Conservation (phyloP, 2,113 vertebrate species). For the Zootoca vivipara region DNA sequence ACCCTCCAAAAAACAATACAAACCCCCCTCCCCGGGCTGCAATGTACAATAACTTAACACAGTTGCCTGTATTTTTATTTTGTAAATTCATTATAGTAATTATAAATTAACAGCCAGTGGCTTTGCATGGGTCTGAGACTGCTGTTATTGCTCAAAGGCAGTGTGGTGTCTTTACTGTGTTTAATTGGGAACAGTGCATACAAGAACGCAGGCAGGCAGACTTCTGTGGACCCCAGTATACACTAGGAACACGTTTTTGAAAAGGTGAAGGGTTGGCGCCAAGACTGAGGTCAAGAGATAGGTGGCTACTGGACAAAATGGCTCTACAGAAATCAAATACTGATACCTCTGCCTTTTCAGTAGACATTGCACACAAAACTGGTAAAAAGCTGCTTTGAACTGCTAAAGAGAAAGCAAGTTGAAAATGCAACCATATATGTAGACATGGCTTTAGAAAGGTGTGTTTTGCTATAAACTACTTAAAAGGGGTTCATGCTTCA, state of each 20-base stretch:
- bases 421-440: neutral
- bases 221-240: neutral
- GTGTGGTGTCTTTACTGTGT: neutral
- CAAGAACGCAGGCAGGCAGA: neutral
- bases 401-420: neutral
- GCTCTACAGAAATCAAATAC: neutral
- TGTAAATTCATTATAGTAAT: slow-evolving; percentile 85
- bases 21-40: slow-evolving; percentile 63
- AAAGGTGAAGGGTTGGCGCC: neutral
- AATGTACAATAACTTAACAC: slow-evolving; percentile 82
- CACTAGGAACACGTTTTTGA: neutral
- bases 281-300: too few species aligned
- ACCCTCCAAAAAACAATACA: neutral
- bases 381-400: neutral
- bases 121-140: slow-evolving; percentile 38
- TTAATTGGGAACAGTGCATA: too few species aligned
- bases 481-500: neutral
- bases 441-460: neutral
- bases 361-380: neutral
- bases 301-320: neutral
- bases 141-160: neutral
- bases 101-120: slow-evolving; percentile 77
- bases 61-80: slow-evolving; percentile 83
- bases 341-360: neutral
- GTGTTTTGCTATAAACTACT: neutral